Conservation (phyloP, 2,113 vertebrate genomes). For the Scomber scombrus region DNA sequence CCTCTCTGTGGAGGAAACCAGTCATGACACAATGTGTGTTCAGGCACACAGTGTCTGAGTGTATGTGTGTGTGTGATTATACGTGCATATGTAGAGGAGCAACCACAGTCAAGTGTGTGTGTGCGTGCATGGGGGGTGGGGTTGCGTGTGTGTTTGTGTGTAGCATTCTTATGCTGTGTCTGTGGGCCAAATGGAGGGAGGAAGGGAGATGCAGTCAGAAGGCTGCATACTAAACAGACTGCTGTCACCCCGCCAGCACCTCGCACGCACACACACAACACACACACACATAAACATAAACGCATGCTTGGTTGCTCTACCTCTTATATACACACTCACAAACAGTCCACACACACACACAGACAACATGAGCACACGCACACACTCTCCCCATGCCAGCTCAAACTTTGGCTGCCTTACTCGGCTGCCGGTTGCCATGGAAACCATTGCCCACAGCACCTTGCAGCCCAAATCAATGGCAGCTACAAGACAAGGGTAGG, state of each 20-base stretch:
- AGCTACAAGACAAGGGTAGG: constrained; percentile 71
- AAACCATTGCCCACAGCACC: constrained; percentile 86
- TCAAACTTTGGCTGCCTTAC: constrained; percentile 85
- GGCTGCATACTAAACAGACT: constrained; percentile 82
- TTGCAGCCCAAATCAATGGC: constrained; percentile 86
- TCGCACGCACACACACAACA: constrained; percentile 37
- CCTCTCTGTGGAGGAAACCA: constrained; percentile 29
- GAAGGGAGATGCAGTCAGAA: constrained; percentile 74
- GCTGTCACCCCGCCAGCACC: constrained; percentile 77
- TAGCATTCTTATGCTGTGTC: constrained; percentile 72
- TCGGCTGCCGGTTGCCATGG: constrained; percentile 84
- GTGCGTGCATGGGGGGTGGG: neutral
- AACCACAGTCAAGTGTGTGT: constrained; percentile 13
- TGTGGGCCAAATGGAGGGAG: constrained; percentile 72
- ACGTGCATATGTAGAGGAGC: constrained; percentile 43
- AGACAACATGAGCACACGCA: constrained; percentile 12
- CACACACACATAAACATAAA: constrained; percentile 49
- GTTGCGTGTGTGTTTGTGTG: constrained; percentile 18
- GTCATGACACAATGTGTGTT: constrained; percentile 51
- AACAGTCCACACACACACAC: constrained; percentile 41
- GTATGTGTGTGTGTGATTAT: constrained; percentile 33
- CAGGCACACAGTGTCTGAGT: constrained; percentile 34
- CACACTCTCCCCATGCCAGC: constrained; percentile 70
- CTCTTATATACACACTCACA: constrained; percentile 53
- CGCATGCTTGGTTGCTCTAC: constrained; percentile 68